Evolutionary conservation across 2,113 vertebrate species (phyloP).

Genomic region (Manacus vitellinus): DNA sequence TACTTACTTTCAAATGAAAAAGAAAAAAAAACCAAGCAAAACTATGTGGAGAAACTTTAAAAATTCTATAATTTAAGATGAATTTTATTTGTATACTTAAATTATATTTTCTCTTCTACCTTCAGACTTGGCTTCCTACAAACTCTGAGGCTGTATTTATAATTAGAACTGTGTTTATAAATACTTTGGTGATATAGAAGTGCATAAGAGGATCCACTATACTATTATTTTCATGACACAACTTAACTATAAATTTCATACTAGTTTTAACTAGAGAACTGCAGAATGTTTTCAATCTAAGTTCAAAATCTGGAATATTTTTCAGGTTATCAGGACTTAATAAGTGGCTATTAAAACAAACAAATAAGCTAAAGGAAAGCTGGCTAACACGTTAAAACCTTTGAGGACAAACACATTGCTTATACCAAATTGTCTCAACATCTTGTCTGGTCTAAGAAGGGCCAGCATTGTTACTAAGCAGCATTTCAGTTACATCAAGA

Average conservation of each 20-base stretch:
- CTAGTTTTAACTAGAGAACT: background rate
- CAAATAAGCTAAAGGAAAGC: background rate
- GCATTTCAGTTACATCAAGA: background rate
- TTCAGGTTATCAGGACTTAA: background rate
- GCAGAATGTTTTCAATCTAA: background rate
- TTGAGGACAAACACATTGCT: background rate
- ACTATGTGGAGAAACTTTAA: background rate
- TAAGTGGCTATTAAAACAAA: background rate
- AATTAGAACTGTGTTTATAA: background rate
- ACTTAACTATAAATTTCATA: background rate
- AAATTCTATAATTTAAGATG: background rate
- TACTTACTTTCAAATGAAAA: background rate
- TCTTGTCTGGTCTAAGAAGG: background rate
- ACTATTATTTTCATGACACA: background rate
- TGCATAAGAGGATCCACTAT: background rate
- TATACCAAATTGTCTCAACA: background rate
- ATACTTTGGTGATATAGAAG: background rate
- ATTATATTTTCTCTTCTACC: background rate
- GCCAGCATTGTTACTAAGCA: background rate
- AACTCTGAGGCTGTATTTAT: background rate
- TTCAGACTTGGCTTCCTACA: background rate
- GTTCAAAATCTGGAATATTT: background rate
- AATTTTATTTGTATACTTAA: background rate
- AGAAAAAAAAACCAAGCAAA: background rate
- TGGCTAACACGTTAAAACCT: background rate